These are phyloP conservation scores for Deilephila elpenor DNA, from an alignment of 2,888 invertebrate genomes.

Conservation along the genomic window DNA sequence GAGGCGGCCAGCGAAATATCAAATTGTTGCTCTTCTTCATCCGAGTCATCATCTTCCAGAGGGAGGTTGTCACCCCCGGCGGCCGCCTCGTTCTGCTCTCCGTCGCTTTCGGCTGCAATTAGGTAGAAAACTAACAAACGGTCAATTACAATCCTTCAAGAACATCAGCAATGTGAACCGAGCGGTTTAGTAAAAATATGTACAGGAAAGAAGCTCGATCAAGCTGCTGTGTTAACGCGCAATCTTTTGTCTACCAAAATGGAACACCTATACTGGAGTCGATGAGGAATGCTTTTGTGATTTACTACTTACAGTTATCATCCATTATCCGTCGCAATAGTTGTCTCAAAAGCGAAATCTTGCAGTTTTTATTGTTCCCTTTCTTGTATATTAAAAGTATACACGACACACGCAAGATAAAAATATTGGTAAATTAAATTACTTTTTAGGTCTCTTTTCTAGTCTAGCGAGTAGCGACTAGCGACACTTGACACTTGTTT, in stretches of 20 bases:
- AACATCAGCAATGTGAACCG: neutral
- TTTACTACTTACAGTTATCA: slow-evolving; percentile 55
- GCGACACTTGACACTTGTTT: slow-evolving; percentile 46
- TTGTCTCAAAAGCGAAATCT: slow-evolving; percentile 53
- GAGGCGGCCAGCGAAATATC: slow-evolving; percentile 72
- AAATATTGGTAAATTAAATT: slow-evolving; percentile 19
- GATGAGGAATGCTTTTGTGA: slow-evolving; percentile 5
- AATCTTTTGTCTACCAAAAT: slow-evolving; percentile 15
- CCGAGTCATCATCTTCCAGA: slow-evolving; percentile 44
- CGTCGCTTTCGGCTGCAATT: slow-evolving; percentile 36
- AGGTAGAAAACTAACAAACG: slow-evolving; percentile 18
- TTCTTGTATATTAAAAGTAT: neutral
- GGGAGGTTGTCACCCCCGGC: slow-evolving; percentile 26
- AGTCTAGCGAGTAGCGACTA: no score
- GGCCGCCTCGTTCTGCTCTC: slow-evolving; percentile 32
- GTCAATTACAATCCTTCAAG: neutral
- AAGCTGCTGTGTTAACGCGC: neutral
- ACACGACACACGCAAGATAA: neutral
- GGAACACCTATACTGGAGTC: slow-evolving; percentile 1
- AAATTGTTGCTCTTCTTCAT: slow-evolving; percentile 59
- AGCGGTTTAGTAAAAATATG: neutral
- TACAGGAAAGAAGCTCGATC: neutral
- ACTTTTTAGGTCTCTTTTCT: neutral
- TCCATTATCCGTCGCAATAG: slow-evolving; percentile 58
- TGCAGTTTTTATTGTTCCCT: slow-evolving; percentile 38